Percentiles rank a stretch among this genome's conserved stretches.
These are phyloP conservation scores for Chaenogobius annularis DNA, from an alignment of 2,113 vertebrate species.

Conservation along the genomic window DNA sequence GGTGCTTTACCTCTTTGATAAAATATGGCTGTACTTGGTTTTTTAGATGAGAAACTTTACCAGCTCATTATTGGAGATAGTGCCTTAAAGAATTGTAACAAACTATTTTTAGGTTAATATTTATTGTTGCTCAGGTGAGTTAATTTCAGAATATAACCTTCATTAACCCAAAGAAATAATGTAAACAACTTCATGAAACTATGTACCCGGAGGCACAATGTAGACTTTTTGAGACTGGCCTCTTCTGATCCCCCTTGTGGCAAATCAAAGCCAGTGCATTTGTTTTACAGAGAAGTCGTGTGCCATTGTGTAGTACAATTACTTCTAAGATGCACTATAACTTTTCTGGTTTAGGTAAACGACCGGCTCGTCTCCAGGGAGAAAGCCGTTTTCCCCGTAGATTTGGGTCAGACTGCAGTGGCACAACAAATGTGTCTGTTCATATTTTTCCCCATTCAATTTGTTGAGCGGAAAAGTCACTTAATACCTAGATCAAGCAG, in stretches of 20 bases:
- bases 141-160: background rate
- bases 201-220: background rate
- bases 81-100: background rate
- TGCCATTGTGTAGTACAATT: background rate
- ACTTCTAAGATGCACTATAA: background rate
- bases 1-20: background rate
- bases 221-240: background rate
- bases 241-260: background rate
- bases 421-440: no score
- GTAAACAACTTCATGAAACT: background rate
- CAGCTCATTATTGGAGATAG: background rate
- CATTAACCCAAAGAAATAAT: background rate
- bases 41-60: background rate
- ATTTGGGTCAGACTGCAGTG: no score
- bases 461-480: no score
- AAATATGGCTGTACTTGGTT: background rate
- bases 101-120: background rate
- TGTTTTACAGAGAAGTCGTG: background rate
- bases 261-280: background rate
- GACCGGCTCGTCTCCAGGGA: no score
- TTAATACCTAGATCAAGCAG: no score
- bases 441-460: no score
- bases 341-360: background rate
- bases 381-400: no score
- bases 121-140: constrained; percentile 7